phyloP scores from a whole-genome alignment of 2,888 invertebrate species.

The Drosophila subsilvestris region DNA sequence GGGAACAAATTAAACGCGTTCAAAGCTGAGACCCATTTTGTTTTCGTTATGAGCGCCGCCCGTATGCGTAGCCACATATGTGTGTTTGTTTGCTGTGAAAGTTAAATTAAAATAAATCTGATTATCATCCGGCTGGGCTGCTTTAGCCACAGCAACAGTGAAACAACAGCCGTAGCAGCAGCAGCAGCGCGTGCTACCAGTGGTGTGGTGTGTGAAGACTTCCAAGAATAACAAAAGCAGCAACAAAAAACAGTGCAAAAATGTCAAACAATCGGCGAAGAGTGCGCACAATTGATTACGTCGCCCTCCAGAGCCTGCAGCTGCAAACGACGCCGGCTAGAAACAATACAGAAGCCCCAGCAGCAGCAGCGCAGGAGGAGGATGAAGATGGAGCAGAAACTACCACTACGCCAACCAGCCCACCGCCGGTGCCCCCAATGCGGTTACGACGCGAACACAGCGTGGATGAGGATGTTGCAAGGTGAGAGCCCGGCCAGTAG shows the following conservation, averaged over 20 bases:
- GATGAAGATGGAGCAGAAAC: conserved; percentile 14
- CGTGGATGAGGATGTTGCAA: conserved; percentile 70
- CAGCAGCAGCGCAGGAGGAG: conserved; percentile 21
- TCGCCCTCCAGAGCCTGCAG: conserved; percentile 60
- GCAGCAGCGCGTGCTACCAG: conserved; percentile 34
- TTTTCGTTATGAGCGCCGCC: conserved; percentile 46
- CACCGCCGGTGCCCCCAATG: conserved; percentile 59
- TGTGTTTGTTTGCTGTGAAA: conserved; percentile 62
- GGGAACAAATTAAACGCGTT: background rate
- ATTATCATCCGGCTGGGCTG: conserved; percentile 53
- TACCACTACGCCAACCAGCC: background rate
- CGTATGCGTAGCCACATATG: conserved; percentile 18
- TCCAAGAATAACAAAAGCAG: conserved; percentile 61
- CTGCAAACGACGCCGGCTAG: conserved; percentile 43
- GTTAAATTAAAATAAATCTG: conserved; percentile 67
- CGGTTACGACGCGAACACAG: conserved; percentile 67
- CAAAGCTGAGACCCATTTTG: conserved; percentile 14
- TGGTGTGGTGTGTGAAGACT: conserved; percentile 40
- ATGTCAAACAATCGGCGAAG: conserved; percentile 71
- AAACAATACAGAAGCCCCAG: conserved; percentile 19
- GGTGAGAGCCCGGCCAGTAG: conserved; percentile 51
- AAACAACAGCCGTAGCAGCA: conserved; percentile 1
- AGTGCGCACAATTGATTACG: conserved; percentile 70
- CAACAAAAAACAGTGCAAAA: conserved; percentile 34
- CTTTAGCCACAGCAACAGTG: conserved; percentile 16